Conservation (phyloP, 2,888 invertebrate genomes). For the Tolmerus cingulatus region DNA sequence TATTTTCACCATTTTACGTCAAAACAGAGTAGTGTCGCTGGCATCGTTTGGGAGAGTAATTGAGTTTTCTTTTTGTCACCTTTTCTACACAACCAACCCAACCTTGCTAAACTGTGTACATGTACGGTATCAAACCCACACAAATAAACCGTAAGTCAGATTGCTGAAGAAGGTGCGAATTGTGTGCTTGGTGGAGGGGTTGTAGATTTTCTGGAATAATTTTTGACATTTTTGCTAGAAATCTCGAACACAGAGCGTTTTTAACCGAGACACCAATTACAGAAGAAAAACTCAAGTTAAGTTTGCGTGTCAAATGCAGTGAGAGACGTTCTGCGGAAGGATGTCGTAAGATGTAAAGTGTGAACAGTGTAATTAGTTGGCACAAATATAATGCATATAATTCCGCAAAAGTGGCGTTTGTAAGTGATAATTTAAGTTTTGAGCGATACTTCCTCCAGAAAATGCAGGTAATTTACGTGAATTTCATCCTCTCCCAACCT, state of each 20-base stretch:
- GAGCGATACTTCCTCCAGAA: constrained; percentile 62
- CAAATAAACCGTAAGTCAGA: background rate
- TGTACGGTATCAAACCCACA: background rate
- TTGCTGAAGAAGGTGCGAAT: background rate
- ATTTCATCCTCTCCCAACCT: background rate
- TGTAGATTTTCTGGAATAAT: constrained; percentile 3
- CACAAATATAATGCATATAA: constrained; percentile 38
- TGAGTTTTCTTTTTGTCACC: background rate
- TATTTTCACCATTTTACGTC: background rate
- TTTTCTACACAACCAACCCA: background rate
- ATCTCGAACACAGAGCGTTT: background rate
- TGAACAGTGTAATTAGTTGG: constrained; percentile 23
- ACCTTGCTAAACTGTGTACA: background rate
- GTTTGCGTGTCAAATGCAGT: background rate
- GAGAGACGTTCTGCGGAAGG: background rate
- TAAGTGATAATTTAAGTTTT: constrained; percentile 61
- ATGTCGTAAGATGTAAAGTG: constrained; percentile 34
- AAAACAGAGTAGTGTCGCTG: background rate
- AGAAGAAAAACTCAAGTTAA: background rate
- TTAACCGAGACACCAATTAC: background rate
- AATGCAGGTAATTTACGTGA: constrained; percentile 58
- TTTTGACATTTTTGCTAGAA: constrained; percentile 14
- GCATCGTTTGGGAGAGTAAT: background rate
- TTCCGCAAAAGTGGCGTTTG: constrained; percentile 62
- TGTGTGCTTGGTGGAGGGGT: background rate